A percentile compares a stretch with the other conserved stretches of the same genome.
Conservation (phyloP, 1,140 invertebrate species). For the Pogonognathellus flavescens region DNA sequence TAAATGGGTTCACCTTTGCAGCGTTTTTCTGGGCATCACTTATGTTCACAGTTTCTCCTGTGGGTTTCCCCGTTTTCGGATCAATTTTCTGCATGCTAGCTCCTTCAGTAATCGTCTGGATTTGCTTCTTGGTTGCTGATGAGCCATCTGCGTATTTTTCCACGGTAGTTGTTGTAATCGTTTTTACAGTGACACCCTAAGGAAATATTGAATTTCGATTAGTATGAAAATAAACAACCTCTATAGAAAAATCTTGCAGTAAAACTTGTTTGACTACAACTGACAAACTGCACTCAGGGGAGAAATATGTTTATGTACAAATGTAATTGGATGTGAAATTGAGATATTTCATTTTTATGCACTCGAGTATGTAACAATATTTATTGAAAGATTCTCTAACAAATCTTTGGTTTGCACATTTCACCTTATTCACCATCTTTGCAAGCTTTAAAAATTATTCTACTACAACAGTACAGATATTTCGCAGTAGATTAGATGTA, state of each 20-base stretch:
- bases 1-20: slow-evolving; percentile 19
- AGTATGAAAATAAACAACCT: no score
- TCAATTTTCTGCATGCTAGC: slow-evolving; percentile 53
- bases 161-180: slow-evolving; percentile 63
- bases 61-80: slow-evolving; percentile 56
- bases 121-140: slow-evolving; percentile 55
- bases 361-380: no score
- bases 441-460: no score
- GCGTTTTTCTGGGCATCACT: slow-evolving; percentile 40
- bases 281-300: no score
- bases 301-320: no score
- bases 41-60: slow-evolving; percentile 57
- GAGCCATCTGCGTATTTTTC: slow-evolving; percentile 64
- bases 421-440: no score
- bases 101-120: slow-evolving; percentile 64
- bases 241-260: no score
- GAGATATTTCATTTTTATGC: no score
- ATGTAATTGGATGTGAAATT: no score
- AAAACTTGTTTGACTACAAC: neutral
- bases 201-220: no score
- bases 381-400: neutral
- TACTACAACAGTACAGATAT: no score
- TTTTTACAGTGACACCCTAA: slow-evolving; percentile 62
- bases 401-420: neutral
- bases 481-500: no score